These are phyloP conservation scores for Pardalotus punctatus DNA, from an alignment of 2,113 vertebrate species.

Conservation along the genomic window DNA sequence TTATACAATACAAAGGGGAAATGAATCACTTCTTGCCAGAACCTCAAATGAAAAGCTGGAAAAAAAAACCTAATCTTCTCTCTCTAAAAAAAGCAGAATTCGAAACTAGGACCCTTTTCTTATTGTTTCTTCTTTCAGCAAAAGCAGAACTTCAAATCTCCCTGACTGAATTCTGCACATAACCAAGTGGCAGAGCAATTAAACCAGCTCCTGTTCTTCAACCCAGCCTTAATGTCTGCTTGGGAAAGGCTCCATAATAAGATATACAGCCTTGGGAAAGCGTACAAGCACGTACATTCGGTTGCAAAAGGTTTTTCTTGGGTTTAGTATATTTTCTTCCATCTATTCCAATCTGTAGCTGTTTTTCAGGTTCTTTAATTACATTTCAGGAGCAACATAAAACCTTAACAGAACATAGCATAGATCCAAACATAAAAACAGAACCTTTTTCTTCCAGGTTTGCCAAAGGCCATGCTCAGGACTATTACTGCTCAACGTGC, in stretches of 20 bases:
- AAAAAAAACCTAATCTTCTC: neutral
- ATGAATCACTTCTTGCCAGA: neutral
- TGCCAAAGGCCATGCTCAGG: neutral
- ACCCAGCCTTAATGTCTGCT: neutral
- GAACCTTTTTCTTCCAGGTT: neutral
- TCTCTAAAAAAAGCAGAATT: neutral
- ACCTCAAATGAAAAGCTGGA: neutral
- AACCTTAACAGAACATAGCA: neutral
- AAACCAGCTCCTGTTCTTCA: neutral
- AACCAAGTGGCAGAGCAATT: neutral
- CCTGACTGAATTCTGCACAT: neutral
- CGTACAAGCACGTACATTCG: rapidly evolving
- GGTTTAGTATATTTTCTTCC: neutral
- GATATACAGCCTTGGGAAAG: neutral
- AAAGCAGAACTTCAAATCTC: neutral
- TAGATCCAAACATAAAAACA: neutral
- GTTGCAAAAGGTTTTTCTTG: neutral
- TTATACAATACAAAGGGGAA: slow-evolving; percentile 44
- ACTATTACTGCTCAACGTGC: neutral
- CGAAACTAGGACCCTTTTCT: neutral
- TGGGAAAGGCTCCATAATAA: neutral
- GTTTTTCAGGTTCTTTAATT: neutral
- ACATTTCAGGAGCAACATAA: slow-evolving; percentile 4
- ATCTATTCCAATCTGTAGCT: neutral
- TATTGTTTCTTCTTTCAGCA: neutral